Base-by-base conservation (phyloP, 2,888 invertebrate species). In the Napeogenes inachia region DNA sequence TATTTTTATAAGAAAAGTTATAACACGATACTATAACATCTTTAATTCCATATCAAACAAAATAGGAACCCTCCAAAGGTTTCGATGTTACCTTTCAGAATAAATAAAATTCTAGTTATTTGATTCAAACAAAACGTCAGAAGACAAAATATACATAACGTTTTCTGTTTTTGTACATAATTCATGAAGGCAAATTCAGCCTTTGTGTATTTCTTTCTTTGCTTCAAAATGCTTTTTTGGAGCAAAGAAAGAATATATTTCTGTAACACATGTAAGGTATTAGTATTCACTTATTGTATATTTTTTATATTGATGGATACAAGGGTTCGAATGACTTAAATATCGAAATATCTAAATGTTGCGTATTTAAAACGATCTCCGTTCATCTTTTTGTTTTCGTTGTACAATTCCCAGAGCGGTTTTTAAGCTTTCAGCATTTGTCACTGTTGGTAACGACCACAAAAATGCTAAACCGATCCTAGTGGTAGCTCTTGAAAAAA, bases 121-220 rank as follows among this genome's bases (percentile, higher is more conserved):
- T 21, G 21, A 30, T 50, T 30, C 5, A 67, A 68, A 67, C 60
- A 59, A 46, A 69, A 69, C 60, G 62, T 64, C 62, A 57, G 45
- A 65, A 61, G 45, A 64, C 60, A 57, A 21, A 21, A 57, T 60
- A 60, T 54, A 56, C 61, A 61, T 61, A 60, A 66, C 65, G 58
- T 54, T 57, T 63, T 58, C 21, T 21, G 21, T 21, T 21, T 21
- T 21, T 61, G 55, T 69, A 60, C 64, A 68, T 69, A 60, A 66
- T 69, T 68, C 66, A 69, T 69, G 66, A 65, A 65, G 53, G 50
- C 59, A 61, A 61, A 63, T 63, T 45, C 60, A 21, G 21, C 21
- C 46, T 56, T 58, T 59, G 58, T 56, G 58, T 59, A 38, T 63
- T 59, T 64, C 56, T 66, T 63, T 50, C 21, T 62, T 64, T 62